phyloP scores from a whole-genome alignment of 2,113 vertebrate genomes.

The Ciconia maguari region DNA sequence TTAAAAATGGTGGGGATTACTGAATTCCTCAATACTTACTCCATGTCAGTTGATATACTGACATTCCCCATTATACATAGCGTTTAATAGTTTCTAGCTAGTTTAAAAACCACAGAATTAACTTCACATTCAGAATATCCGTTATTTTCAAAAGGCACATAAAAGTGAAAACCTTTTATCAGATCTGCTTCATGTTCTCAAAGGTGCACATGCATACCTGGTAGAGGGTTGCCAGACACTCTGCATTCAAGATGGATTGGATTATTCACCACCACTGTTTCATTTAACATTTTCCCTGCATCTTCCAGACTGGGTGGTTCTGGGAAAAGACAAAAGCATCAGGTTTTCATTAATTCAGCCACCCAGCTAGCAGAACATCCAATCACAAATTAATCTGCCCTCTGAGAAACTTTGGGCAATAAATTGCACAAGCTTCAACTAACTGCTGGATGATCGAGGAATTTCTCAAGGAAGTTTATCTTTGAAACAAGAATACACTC shows the following conservation, averaged over 20 bases:
- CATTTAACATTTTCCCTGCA: constrained; percentile 83
- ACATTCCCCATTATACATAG: background rate
- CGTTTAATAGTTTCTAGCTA: background rate
- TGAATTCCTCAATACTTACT: background rate
- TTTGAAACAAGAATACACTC: background rate
- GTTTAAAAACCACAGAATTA: background rate
- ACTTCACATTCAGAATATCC: background rate
- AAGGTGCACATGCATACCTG: constrained; percentile 70
- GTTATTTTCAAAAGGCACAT: background rate
- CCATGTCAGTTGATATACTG: background rate
- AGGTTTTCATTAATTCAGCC: background rate
- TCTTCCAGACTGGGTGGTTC: constrained; percentile 87
- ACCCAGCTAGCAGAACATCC: background rate
- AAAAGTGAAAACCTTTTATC: background rate
- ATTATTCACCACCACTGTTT: constrained; percentile 86
- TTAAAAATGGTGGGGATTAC: background rate
- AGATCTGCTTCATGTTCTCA: background rate
- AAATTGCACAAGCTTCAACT: background rate
- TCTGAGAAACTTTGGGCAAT: background rate
- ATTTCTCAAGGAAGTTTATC: background rate
- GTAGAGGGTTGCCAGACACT: constrained; percentile 85
- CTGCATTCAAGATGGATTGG: constrained; percentile 87
- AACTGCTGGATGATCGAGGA: background rate
- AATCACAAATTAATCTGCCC: background rate
- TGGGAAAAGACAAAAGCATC: constrained; percentile 58